Evolutionary conservation across 1,140 invertebrate genomes (phyloP), one percentile per base, ranked within the genome.

Genomic region (Oryctes rhinoceros): DNA sequence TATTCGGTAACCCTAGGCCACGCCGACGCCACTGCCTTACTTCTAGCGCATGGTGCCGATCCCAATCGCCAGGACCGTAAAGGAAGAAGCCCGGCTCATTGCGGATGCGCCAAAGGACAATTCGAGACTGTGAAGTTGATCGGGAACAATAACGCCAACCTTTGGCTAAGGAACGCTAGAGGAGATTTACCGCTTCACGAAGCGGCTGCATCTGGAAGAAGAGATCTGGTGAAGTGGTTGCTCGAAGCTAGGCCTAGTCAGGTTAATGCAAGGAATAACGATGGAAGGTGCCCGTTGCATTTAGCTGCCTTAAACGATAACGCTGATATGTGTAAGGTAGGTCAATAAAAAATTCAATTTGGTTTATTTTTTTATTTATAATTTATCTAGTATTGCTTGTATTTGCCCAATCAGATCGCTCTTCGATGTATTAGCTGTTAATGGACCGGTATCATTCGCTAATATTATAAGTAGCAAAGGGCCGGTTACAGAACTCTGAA

Each of bases 81-180:
- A 87, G 97, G 97, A 11, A 91, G 97, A 84, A 98, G 91, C 79
- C 92, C 92, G 0, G 91, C 91, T 0, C 92, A 93, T 84, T 98
- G 97, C 86, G 98, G 97, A 5, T 97, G 98, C 67, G 95, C 97
- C 0, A 99, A 99, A 88, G 98, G 98, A 0, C 97, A 98, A 88
- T 91, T 96, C 80, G 94, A 96, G 86, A 95, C 94, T 10, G 86
- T 97, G 7, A 93, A 94, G 83, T 89, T 96, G 84, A 89, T 96
- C 83, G 91, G 91, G 13, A 92, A 94, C 76, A 92, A 96, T 81
- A 94, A 94, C 1, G 96, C 95, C 0, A 96, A 98, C 87, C 89
- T 99, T 15, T 98, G 98, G 94, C 89, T 96, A n/a, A 90, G 94
- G 79, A 99, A 98, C 86, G 94, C 96, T 9, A 92, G 94, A 84